These are phyloP conservation scores for Papilio machaon DNA, from an alignment of 1,140 invertebrate genomes.

Conservation along the genomic window DNA sequence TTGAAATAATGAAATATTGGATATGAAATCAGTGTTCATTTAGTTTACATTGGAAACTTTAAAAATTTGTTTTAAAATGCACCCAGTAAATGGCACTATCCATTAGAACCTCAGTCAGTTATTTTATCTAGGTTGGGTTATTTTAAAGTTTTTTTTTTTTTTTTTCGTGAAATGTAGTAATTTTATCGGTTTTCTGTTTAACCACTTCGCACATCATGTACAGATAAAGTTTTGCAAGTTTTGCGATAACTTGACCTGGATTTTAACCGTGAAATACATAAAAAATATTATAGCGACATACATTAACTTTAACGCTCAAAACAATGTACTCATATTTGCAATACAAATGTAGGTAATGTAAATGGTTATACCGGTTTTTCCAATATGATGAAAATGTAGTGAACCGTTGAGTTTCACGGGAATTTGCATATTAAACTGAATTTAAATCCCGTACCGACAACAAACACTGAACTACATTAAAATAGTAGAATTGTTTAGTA, in stretches of 20 bases:
- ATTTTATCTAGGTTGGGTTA: neutral
- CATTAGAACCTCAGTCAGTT: too few species aligned
- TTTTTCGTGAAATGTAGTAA: neutral
- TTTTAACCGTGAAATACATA: slow-evolving; percentile 20
- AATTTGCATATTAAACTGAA: neutral
- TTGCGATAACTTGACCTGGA: slow-evolving; percentile 14
- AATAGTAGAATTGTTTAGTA: neutral
- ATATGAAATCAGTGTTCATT: too few species aligned
- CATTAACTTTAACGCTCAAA: slow-evolving; percentile 14
- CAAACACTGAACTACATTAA: neutral
- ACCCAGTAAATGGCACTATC: too few species aligned
- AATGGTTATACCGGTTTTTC: neutral
- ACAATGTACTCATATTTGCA: slow-evolving; percentile 2
- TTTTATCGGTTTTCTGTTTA: neutral
- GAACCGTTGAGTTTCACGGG: neutral
- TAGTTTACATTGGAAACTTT: too few species aligned
- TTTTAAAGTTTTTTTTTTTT: neutral
- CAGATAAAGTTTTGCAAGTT: slow-evolving; percentile 21
- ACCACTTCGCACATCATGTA: neutral
- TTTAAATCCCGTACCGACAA: neutral
- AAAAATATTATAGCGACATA: slow-evolving; percentile 8
- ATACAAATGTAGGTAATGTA: neutral
- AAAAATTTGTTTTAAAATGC: too few species aligned
- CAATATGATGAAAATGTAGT: neutral
- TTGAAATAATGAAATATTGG: too few species aligned